These are phyloP conservation scores for Theretra japonica DNA, from an alignment of 2,888 invertebrate genomes.

Conservation along the genomic window DNA sequence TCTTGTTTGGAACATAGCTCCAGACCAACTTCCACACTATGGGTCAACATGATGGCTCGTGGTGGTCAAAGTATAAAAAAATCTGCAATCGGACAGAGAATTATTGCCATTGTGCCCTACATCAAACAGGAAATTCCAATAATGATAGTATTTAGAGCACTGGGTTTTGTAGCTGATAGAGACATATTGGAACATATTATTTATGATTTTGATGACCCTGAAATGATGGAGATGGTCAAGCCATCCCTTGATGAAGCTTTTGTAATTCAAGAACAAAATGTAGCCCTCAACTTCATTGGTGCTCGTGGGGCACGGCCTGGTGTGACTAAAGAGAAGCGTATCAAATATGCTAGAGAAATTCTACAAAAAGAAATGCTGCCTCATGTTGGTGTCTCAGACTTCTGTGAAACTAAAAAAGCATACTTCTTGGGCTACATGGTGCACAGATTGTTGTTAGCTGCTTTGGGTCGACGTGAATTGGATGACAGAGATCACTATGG, in stretches of 20 bases:
- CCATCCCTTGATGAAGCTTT: slow-evolving; percentile 99
- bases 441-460: slow-evolving; percentile 96
- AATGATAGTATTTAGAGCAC: slow-evolving; percentile 99
- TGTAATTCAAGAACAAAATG: slow-evolving; percentile 99
- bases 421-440: slow-evolving; percentile 99
- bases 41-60: slow-evolving; percentile 99
- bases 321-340: slow-evolving; percentile 99
- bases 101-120: slow-evolving; percentile 98
- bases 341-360: slow-evolving; percentile 99
- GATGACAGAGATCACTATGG: slow-evolving; percentile 99
- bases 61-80: slow-evolving; percentile 99
- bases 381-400: slow-evolving; percentile 99
- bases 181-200: slow-evolving; percentile 99
- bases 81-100: slow-evolving; percentile 99
- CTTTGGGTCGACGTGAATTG: slow-evolving; percentile 97
- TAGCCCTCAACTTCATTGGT: slow-evolving; percentile 99
- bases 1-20: slow-evolving; percentile 90
- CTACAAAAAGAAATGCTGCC: slow-evolving; percentile 99
- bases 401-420: slow-evolving; percentile 99
- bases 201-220: slow-evolving; percentile 99
- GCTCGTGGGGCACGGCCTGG: slow-evolving; percentile 98
- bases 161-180: slow-evolving; percentile 99
- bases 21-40: slow-evolving; percentile 97
- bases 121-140: slow-evolving; percentile 99
- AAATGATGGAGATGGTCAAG: slow-evolving; percentile 99